Percentiles rank a stretch among this genome's conserved stretches.
These are phyloP conservation scores for Apis mellifera DNA, from an alignment of 1,140 invertebrate species.

Conservation along the genomic window DNA sequence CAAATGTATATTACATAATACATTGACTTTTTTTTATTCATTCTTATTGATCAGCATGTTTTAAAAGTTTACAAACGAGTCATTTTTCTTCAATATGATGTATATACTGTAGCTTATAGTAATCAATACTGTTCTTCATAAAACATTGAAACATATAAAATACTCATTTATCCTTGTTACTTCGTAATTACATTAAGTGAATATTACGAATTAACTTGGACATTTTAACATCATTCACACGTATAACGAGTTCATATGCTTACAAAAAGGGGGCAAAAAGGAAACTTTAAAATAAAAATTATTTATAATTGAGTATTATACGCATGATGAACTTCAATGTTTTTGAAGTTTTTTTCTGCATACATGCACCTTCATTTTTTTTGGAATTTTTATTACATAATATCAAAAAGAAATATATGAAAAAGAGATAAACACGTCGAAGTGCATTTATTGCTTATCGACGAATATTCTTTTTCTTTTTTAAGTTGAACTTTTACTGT, in stretches of 20 bases:
- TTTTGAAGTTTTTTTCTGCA: neutral
- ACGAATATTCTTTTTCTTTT: neutral
- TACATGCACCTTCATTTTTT: neutral
- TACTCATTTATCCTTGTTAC: neutral
- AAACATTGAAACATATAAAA: constrained; percentile 13
- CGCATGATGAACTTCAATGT: constrained; percentile 12
- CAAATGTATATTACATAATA: neutral
- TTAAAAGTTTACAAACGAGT: constrained; percentile 33
- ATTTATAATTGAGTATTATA: constrained; percentile 33
- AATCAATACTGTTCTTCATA: constrained; percentile 15
- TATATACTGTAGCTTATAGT: neutral
- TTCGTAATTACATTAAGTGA: neutral
- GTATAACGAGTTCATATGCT: neutral
- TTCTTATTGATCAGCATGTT: constrained; percentile 4
- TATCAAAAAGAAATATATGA: constrained; percentile 15
- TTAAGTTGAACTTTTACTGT: constrained; percentile 50
- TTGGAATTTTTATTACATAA: constrained; percentile 26
- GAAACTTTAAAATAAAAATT: constrained; percentile 33
- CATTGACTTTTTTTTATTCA: constrained; percentile 27
- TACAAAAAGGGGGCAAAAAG: constrained; percentile 4
- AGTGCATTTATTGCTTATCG: neutral
- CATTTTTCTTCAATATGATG: constrained; percentile 5
- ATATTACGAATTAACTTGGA: constrained; percentile 2
- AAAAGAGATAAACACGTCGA: neutral
- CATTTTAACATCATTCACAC: neutral